phyloP scores from a whole-genome alignment of 1,140 invertebrate species.

The Bradysia coprophila region DNA sequence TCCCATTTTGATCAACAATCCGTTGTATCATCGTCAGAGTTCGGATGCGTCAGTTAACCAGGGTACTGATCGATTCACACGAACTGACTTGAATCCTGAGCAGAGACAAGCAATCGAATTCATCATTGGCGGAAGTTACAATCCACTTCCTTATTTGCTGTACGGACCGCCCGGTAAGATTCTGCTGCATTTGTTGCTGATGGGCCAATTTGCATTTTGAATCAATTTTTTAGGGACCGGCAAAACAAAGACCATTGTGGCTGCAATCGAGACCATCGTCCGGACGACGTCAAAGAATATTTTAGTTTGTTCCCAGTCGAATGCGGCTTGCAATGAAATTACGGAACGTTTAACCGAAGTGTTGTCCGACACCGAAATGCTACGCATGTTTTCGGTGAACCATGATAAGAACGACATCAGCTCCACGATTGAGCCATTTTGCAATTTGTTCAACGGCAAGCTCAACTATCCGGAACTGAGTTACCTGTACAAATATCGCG shows the following conservation, averaged over 20 bases:
- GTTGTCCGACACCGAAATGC: constrained; percentile 10
- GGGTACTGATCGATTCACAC: no score
- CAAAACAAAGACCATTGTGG: no score
- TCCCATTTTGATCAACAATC: background rate
- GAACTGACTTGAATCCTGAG: constrained; percentile 32
- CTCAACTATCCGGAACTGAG: constrained; percentile 14
- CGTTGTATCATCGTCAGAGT: background rate
- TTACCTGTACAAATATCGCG: constrained; percentile 15
- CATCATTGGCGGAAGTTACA: constrained; percentile 32
- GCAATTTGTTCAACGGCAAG: constrained; percentile 11
- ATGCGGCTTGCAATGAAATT: constrained; percentile 57
- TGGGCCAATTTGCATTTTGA: constrained; percentile 57
- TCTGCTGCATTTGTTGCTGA: background rate
- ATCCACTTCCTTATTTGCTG: constrained; percentile 52
- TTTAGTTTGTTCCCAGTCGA: constrained; percentile 52
- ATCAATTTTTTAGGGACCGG: no score
- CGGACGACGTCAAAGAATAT: constrained; percentile 27
- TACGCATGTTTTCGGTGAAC: constrained; percentile 27
- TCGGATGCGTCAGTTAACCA: background rate
- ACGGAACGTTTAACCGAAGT: constrained; percentile 28
- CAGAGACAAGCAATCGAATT: constrained; percentile 43
- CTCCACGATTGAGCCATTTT: constrained; percentile 7
- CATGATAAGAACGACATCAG: constrained; percentile 2
- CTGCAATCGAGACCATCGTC: constrained; percentile 36
- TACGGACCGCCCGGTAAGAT: constrained; percentile 52